phyloP scores from a whole-genome alignment of 2,797 vertebrate species.

The Chaetophractus vellerosus region DNA sequence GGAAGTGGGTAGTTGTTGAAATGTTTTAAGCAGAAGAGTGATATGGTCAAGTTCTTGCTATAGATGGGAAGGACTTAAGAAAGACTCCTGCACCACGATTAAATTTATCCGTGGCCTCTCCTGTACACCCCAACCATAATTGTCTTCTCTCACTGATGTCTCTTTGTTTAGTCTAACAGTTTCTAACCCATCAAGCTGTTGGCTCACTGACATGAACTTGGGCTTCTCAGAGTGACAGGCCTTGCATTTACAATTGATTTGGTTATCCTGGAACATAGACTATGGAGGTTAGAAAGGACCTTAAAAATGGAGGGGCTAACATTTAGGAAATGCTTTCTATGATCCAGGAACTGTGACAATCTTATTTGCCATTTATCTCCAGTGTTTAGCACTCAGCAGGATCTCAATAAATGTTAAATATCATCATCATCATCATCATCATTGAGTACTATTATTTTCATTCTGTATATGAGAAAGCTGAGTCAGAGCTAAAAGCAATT shows the following conservation, averaged over 20 bases:
- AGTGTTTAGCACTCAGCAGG: neutral
- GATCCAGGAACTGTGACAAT: neutral
- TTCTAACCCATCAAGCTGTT: neutral
- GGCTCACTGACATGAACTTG: neutral
- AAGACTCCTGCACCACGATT: neutral
- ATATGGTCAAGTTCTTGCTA: neutral
- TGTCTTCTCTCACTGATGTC: neutral
- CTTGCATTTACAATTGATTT: slow-evolving; percentile 10
- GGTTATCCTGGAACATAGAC: neutral
- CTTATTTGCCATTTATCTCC: neutral
- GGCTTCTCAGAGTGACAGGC: neutral
- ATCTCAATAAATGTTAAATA: neutral
- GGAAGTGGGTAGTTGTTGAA: neutral
- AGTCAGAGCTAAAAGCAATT: slow-evolving; percentile 1
- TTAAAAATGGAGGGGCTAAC: neutral
- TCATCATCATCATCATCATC: neutral
- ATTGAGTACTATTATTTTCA: neutral
- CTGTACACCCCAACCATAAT: neutral
- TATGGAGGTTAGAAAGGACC: neutral
- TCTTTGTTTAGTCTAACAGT: slow-evolving; percentile 14
- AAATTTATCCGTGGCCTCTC: neutral
- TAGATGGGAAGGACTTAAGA: neutral
- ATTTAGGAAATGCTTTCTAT: neutral
- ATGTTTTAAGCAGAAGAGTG: neutral
- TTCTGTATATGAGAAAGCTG: neutral